Base-by-base conservation (phyloP, 1,140 invertebrate genomes). In the Achatina immaculata region DNA sequence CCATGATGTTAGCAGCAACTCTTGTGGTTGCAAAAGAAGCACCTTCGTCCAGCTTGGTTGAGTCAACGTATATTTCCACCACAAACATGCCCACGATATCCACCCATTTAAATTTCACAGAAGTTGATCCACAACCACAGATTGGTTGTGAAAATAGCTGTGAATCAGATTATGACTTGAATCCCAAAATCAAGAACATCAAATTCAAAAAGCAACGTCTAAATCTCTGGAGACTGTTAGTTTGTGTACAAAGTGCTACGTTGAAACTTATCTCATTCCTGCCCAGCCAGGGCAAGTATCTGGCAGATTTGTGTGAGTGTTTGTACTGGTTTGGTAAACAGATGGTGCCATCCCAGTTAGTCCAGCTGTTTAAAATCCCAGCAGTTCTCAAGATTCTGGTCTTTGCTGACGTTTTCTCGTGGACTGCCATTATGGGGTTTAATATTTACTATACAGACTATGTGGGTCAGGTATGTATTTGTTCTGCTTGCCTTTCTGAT, bases 391-490 rank as follows among this genome's bases (percentile, higher is more conserved):
- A 87, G 68, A 83, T 88, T n/a, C 83, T 93, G 51, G 86, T 85
- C 6, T 40, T 88, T 7, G 90, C 90, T 28, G 87, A 91, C 75
- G 90, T 90, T 83, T 91, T 84, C 80, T 86, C 86, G 78, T 91
- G 90, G 90, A 91, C 92, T 66, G 91, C 90, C 21, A 84, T 93
- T 31, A 92, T 92, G 90, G 89, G 91, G 78, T 92, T 92, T 85
- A 91, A 91, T 75, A 88, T 93, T 75, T 93, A 92, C 83, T 93
- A 91, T 83, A 92, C 92, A 21, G 92, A 93, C 86, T 93, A 89
- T 88, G 91, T 93, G 21, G 92, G 91, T 3, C 90, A 93, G 85
- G 90, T 83, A 28, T 74, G 76, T 43, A 42, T 16, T 72, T n/a
- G 40, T 11, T 31, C 62, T 65, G 24, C 24, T 24, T 65, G 62